Percentiles rank a stretch among this genome's conserved stretches.
These are phyloP conservation scores for Falcaria lacertinaria DNA, from an alignment of 2,888 invertebrate genomes.

Conservation along the genomic window DNA sequence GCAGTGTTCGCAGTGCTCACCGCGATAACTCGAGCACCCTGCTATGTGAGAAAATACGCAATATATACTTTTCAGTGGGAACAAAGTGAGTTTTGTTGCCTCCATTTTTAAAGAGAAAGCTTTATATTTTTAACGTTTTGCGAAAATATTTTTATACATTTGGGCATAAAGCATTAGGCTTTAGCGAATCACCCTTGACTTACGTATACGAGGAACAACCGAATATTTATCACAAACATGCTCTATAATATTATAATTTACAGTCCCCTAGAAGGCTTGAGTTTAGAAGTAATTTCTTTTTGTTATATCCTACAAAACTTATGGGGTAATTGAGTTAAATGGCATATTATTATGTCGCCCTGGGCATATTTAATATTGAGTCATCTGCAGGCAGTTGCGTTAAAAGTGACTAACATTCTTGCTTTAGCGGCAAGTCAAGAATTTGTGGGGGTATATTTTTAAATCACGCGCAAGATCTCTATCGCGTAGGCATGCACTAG, in stretches of 20 bases:
- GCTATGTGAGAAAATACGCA: not conserved
- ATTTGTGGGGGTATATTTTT: conserved; percentile 37
- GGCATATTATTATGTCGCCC: conserved; percentile 45
- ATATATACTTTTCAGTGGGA: not conserved
- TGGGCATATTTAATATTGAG: conserved; percentile 61
- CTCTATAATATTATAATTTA: too few relatives aligned
- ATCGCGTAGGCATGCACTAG: conserved; percentile 6
- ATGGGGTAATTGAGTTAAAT: too few relatives aligned
- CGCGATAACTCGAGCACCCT: not conserved
- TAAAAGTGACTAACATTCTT: conserved; percentile 59
- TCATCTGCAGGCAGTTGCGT: conserved; percentile 39
- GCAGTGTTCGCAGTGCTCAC: not conserved
- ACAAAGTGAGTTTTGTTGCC: not conserved
- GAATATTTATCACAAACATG: too few relatives aligned
- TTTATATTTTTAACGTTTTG: too few relatives aligned
- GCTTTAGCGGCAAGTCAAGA: conserved; percentile 30
- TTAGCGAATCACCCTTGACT: too few relatives aligned
- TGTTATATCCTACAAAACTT: conserved; percentile 19
- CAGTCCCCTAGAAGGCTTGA: too few relatives aligned
- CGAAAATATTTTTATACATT: too few relatives aligned
- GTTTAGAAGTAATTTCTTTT: too few relatives aligned
- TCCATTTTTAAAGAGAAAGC: not conserved
- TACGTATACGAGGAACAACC: too few relatives aligned
- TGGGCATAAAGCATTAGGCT: too few relatives aligned
- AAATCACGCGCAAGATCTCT: conserved; percentile 23